Evolutionary conservation across 2,797 vertebrate genomes (phyloP).

Genomic region (Aplochiton taeniatus): DNA sequence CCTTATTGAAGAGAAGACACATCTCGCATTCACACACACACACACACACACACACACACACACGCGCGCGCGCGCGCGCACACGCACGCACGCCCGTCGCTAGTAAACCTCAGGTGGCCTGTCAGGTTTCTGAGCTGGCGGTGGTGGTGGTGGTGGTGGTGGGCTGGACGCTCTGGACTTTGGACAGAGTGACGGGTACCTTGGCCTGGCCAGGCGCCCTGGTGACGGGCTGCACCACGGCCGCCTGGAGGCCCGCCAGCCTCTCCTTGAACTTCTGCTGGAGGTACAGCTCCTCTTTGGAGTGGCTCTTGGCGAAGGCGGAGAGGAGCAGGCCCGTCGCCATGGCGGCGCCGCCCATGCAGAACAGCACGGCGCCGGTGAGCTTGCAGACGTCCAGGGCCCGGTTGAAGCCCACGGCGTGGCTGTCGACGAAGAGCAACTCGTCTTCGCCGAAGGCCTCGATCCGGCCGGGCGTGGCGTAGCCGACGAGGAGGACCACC

Average conservation of each 20-base stretch:
- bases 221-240: constrained; percentile 83
- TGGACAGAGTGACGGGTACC: constrained; percentile 93
- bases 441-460: constrained; percentile 94
- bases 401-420: constrained; percentile 86
- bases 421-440: constrained; percentile 84
- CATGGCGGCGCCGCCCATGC: constrained; percentile 87
- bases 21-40: constrained; percentile 6
- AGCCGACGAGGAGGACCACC: constrained; percentile 88
- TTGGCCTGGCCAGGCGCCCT: constrained; percentile 88
- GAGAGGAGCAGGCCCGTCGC: constrained; percentile 90
- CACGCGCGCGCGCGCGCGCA: constrained; percentile 9
- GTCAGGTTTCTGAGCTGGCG: constrained; percentile 84
- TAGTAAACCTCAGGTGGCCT: constrained; percentile 22
- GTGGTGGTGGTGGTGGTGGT: constrained; percentile 20
- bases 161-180: constrained; percentile 94
- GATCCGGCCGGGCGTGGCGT: constrained; percentile 86
- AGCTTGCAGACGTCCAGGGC: constrained; percentile 93
- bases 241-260: constrained; percentile 85
- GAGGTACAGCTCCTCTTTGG: constrained; percentile 91
- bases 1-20: constrained; percentile 50
- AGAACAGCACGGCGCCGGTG: constrained; percentile 90
- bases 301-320: constrained; percentile 88
- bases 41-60: constrained; percentile 4
- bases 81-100: constrained; percentile 26
- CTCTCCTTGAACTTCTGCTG: constrained; percentile 95